A percentile compares a stretch with the other conserved stretches of the same genome.
Conservation (phyloP, 2,797 vertebrate genomes). For the Coranthus polyacanthus region DNA sequence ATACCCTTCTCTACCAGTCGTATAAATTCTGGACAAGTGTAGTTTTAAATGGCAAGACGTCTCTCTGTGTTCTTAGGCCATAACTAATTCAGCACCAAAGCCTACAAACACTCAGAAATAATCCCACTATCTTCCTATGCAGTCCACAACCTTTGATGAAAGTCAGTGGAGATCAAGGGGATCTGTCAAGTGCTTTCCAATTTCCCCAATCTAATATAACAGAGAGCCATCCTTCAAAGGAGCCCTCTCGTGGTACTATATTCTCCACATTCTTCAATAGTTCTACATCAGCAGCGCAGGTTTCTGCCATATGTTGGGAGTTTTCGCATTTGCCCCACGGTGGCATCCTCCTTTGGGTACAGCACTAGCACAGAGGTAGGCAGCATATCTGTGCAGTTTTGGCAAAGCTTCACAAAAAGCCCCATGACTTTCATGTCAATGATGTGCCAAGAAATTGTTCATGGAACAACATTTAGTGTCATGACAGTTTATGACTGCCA, state of each 20-base stretch:
- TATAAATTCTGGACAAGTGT: conserved; percentile 48
- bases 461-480: conserved; percentile 41
- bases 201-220: conserved; percentile 85
- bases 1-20: neutral
- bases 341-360: conserved; percentile 33
- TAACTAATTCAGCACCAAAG: conserved; percentile 85
- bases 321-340: conserved; percentile 16
- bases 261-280: conserved; percentile 70
- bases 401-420: conserved; percentile 37
- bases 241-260: conserved; percentile 57
- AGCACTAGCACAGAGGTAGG: conserved; percentile 25
- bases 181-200: conserved; percentile 86
- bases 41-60: conserved; percentile 67
- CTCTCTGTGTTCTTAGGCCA: conserved; percentile 79
- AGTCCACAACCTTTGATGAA: conserved; percentile 85
- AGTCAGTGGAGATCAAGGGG: conserved; percentile 87
- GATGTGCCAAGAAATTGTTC: conserved; percentile 34
- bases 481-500: conserved; percentile 34
- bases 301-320: conserved; percentile 59
- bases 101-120: conserved; percentile 83
- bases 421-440: conserved; percentile 29
- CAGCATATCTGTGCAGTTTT: conserved; percentile 26
- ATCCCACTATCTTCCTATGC: conserved; percentile 82
- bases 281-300: conserved; percentile 55
- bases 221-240: conserved; percentile 81